phyloP scores from a whole-genome alignment of 2,797 vertebrate species.

The Pampus argenteus region DNA sequence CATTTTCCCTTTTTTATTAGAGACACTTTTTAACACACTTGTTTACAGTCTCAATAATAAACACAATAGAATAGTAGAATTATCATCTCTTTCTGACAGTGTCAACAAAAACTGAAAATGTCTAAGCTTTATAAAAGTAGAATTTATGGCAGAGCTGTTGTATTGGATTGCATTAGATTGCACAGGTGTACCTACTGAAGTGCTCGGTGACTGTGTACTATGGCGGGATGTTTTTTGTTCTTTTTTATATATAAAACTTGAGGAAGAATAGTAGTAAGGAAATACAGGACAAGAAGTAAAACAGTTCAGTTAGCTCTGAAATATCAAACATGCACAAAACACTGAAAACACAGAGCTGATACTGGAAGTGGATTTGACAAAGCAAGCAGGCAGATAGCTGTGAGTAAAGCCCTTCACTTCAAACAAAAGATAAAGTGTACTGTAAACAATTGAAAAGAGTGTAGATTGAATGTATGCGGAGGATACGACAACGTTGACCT shows the following conservation, averaged over 20 bases:
- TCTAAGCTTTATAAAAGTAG: background rate
- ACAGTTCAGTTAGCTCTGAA: no score
- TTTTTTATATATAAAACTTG: no score
- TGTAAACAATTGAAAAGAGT: conserved; percentile 5
- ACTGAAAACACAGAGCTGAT: no score
- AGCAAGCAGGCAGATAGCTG: conserved; percentile 12
- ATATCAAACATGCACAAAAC: no score
- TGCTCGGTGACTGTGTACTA: background rate
- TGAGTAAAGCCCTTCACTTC: conserved; percentile 10
- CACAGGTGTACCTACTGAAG: background rate
- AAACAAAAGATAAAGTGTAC: conserved; percentile 23
- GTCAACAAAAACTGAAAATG: background rate
- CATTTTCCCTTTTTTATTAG: no score
- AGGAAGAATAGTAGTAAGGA: no score
- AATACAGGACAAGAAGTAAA: no score
- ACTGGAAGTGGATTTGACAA: conserved; percentile 8
- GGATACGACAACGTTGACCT: conserved; percentile 9
- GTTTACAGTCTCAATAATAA: no score
- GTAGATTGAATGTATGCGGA: background rate
- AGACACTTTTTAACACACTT: no score
- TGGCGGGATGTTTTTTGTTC: background rate
- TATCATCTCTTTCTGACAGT: background rate
- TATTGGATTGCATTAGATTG: background rate
- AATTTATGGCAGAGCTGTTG: background rate
- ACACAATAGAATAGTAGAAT: no score